Base-by-base conservation (phyloP, 2,113 vertebrate species). In the Halcyon senegalensis region DNA sequence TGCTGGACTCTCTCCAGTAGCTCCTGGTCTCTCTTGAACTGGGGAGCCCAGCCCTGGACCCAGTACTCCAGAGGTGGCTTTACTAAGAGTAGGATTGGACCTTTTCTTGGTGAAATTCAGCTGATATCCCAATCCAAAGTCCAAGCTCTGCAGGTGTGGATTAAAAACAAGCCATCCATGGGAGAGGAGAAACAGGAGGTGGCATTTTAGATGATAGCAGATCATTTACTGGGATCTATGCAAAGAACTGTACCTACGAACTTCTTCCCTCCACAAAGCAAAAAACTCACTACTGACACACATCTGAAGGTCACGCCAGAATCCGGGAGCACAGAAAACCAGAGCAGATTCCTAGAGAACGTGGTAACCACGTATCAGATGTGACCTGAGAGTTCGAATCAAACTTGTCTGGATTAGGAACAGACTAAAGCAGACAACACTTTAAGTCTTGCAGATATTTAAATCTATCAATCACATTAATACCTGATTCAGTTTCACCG, bases 211-310 rank as follows among this genome's bases (percentile, higher is more conserved):
- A 3, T 21, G 14, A 35, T n/a, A 64, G 41, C 25, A 31, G 59
- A 35, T 58, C 50, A 4, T 13, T 24, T 6, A 25, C 24, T 5
- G 20, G 35, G 43, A 35, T 21, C 51, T 50, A 31, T 0, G 11
- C 35, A 18, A 27, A 13, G 39, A 77, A 27, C 21, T 5, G 0
- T 5, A 13, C 1, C 4, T 24, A 9, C 2, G 3, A 7, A 12
- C 16, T 27, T 15, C 50, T 76, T 44, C 55, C 39, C 2, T 1
- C n/a, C 44, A 14, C 43, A 13, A 28, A n/a, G 67, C 31, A 30
- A 25, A 11, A 46, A 3, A 13, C 5, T 7, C 19, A 3, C 9
- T 46, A 8, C 20, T 25, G 24, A 17, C 13, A 13, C 9, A 2
- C 18, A 16, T 5, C 5, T 13, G 74, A 23, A 50, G 73, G 37